Conservation (phyloP, 2,113 vertebrate genomes). For the Holacanthus passer region DNA sequence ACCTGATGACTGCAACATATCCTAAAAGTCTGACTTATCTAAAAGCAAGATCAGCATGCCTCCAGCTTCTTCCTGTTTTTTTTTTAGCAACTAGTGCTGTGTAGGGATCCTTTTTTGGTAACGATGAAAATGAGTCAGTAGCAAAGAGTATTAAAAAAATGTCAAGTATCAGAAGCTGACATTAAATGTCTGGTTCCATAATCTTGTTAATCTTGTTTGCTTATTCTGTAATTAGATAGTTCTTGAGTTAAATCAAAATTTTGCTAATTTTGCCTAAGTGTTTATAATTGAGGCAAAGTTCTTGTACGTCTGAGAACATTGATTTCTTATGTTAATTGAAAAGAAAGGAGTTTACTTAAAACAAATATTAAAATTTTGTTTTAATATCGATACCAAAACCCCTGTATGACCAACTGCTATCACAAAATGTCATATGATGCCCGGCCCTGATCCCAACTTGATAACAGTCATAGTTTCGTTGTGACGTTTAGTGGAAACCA, state of each 20-base stretch:
- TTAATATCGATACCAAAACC: too few relatives aligned
- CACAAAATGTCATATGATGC: not conserved
- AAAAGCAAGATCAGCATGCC: not conserved
- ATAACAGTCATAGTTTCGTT: slow-evolving; percentile 2
- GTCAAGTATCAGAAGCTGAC: not conserved
- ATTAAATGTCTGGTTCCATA: not conserved
- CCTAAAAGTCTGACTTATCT: not conserved
- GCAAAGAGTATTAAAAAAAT: not conserved
- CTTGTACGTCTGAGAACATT: not conserved
- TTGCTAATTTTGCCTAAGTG: too few relatives aligned
- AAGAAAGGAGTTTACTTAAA: too few relatives aligned
- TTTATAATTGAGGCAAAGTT: too few relatives aligned
- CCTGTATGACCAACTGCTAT: not conserved
- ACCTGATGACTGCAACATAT: not conserved
- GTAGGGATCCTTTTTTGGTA: not conserved
- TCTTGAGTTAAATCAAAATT: not conserved
- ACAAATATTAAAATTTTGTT: too few relatives aligned
- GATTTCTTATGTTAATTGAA: not conserved
- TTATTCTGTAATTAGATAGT: not conserved
- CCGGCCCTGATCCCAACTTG: too few relatives aligned
- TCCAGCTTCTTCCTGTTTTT: not conserved
- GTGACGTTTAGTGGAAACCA: not conserved
- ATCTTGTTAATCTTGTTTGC: not conserved
- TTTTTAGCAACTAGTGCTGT: not conserved
- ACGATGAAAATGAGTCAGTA: not conserved